Percentiles rank a stretch among this genome's conserved stretches.
These are phyloP conservation scores for Apteryx owenii DNA, from an alignment of 2,113 vertebrate genomes.

Conservation along the genomic window DNA sequence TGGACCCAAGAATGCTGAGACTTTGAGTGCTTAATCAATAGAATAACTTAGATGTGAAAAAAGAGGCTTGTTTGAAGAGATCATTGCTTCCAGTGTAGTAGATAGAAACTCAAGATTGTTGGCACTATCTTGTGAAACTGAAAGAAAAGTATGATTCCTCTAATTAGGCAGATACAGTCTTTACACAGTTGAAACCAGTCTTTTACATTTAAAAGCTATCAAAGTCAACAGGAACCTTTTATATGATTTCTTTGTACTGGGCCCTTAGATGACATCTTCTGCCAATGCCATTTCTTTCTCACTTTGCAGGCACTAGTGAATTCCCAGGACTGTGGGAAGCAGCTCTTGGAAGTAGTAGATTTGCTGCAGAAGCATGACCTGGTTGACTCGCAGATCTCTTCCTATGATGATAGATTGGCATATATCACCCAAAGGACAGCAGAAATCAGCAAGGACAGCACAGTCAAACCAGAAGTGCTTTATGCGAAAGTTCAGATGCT, in stretches of 20 bases:
- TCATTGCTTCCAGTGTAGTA: neutral
- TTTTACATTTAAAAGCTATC: neutral
- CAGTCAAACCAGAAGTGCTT: constrained; percentile 73
- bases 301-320: constrained; percentile 76
- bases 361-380: constrained; percentile 88
- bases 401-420: constrained; percentile 78
- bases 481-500: constrained; percentile 81
- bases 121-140: neutral
- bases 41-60: neutral
- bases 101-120: neutral
- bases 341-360: constrained; percentile 82
- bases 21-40: neutral
- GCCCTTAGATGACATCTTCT: neutral
- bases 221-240: neutral
- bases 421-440: constrained; percentile 72
- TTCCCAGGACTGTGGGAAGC: constrained; percentile 82
- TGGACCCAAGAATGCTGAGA: neutral
- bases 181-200: neutral
- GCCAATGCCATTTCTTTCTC: neutral
- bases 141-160: neutral
- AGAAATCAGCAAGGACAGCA: constrained; percentile 61
- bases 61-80: neutral
- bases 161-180: neutral
- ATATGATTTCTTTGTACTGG: neutral
- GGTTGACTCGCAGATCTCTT: constrained; percentile 83